Evolutionary conservation across 2,113 vertebrate genomes (phyloP).

Genomic region (Daboia siamensis): DNA sequence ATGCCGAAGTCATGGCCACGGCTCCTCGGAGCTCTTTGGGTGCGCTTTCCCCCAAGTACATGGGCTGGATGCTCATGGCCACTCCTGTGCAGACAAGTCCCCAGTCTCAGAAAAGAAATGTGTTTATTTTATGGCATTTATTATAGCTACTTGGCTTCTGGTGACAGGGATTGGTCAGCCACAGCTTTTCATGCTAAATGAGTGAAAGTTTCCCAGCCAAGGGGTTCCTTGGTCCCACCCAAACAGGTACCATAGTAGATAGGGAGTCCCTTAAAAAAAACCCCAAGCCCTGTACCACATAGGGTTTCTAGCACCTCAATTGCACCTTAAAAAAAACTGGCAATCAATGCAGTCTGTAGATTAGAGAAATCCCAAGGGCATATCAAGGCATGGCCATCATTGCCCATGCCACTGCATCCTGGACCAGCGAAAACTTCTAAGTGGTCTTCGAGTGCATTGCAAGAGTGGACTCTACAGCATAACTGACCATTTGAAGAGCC

Average conservation of each 20-base stretch:
- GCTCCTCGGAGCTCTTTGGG: conserved; percentile 83
- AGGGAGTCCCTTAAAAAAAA: not conserved
- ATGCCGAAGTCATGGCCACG: conserved; percentile 79
- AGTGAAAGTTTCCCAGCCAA: not conserved
- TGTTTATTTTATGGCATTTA: not conserved
- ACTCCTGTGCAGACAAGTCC: conserved; percentile 71
- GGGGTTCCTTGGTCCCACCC: not conserved
- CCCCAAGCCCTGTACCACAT: not conserved
- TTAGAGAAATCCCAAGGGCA: not conserved
- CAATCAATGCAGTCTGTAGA: not conserved
- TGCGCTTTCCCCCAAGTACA: conserved; percentile 90
- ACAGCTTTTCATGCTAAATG: not conserved
- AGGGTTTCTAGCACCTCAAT: not conserved
- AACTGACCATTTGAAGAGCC: not conserved
- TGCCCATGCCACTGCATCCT: not conserved
- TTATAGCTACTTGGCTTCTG: not conserved
- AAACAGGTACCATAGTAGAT: not conserved
- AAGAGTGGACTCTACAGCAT: not conserved
- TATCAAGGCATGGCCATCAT: not conserved
- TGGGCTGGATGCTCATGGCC: conserved; percentile 91
- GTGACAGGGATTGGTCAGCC: not conserved
- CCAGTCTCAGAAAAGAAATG: not conserved
- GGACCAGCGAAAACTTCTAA: not conserved
- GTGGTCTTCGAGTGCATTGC: not conserved
- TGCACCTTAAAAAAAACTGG: not conserved